Base-by-base conservation (phyloP, 1,140 invertebrate genomes). In the Solen grandis region DNA sequence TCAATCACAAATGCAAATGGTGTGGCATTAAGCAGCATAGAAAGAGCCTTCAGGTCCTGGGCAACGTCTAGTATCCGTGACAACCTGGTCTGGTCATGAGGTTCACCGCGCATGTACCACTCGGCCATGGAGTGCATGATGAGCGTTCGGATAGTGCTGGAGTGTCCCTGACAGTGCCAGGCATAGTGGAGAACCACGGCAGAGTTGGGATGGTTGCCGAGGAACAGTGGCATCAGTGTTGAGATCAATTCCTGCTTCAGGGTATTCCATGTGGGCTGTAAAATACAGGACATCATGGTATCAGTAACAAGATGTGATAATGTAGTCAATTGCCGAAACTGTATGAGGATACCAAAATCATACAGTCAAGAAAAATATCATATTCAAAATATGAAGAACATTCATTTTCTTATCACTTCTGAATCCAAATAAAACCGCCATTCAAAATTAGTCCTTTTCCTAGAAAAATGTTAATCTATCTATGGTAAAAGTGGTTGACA, bases 101-200 rank as follows among this genome's bases (percentile, higher is more conserved):
- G 88, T 46, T 92, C 91, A 59, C 97, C 94, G 22, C 90, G 73
- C 78, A 96, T 94, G 90, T 99, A 99, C 97, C 97, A 99, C 72
- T 99, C 98, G 2, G 97, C 97, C 98, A 99, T 99, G 0, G 97
- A 95, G 86, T 97, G 96, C 95, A 99, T 98, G 38, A 99, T 96
- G 55, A 98, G 95, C 4, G 96, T 95, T 76, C 97, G 86, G 22
- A 93, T 92, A 5, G 89, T 90, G 63, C 85, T 90, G 16, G 92
- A 88, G 81, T 93, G 91, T 62, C 89, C 89, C 90, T 93, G 93
- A 86, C 92, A 91, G 83, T 94, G 97, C 98, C 98, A 99, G 0
- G 97, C 97, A 91, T 97, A 96, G 92, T 99, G 97, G 29, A 99
- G 93, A 69, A 99, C 96, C 19, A 97, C 88, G 10, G 96, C 79